phyloP scores from a whole-genome alignment of 2,113 vertebrate genomes.

The Equus przewalskii region DNA sequence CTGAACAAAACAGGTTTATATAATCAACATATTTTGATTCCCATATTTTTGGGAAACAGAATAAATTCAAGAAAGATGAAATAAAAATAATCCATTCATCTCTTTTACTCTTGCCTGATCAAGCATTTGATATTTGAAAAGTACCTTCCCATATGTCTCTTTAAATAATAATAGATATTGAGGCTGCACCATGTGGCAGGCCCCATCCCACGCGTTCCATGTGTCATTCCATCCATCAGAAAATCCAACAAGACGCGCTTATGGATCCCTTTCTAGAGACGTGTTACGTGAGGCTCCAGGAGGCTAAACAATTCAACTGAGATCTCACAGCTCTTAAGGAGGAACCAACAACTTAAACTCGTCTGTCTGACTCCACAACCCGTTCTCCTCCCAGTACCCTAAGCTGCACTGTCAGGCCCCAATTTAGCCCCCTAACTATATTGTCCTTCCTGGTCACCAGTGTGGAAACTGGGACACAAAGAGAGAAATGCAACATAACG shows the following conservation, averaged over 20 bases:
- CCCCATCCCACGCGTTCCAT: background rate
- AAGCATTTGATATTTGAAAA: background rate
- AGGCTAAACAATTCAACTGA: background rate
- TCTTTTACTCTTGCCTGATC: background rate
- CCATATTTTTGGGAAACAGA: background rate
- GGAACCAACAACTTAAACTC: background rate
- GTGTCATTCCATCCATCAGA: background rate
- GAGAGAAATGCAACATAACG: background rate
- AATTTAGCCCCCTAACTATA: background rate
- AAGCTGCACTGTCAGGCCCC: background rate
- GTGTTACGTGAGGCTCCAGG: background rate
- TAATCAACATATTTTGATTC: background rate
- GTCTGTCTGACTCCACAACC: background rate
- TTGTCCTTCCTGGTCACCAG: background rate
- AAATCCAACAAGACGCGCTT: background rate
- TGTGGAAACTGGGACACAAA: background rate
- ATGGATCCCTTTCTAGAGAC: background rate
- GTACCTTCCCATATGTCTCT: background rate
- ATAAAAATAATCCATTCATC: background rate
- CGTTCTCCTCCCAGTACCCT: background rate
- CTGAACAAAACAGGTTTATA: background rate
- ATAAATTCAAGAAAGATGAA: slow-evolving; percentile 14
- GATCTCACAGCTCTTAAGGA: background rate
- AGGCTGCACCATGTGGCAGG: background rate
- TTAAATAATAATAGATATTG: background rate